A percentile compares a stretch with the other conserved stretches of the same genome.
These are phyloP conservation scores for Meriones unguiculatus DNA, from an alignment of 2,113 vertebrate genomes.

Conservation along the genomic window DNA sequence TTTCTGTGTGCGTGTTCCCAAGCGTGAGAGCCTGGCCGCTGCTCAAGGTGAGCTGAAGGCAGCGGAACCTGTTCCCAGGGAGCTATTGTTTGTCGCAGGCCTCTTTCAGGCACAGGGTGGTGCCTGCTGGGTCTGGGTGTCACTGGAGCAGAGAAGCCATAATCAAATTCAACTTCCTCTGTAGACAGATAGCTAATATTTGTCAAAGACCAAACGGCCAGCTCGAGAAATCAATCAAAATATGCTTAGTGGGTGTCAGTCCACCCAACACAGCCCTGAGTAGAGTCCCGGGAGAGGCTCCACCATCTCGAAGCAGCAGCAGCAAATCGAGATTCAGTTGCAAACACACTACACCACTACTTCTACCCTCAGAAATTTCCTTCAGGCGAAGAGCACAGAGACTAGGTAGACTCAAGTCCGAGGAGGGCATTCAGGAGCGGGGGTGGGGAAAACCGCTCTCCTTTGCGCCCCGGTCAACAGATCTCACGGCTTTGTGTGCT, in stretches of 20 bases:
- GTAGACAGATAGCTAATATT: constrained; percentile 60
- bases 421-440: too few relatives aligned
- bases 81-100: not conserved
- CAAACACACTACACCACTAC: not conserved
- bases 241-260: not conserved
- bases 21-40: not conserved
- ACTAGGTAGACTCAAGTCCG: not conserved
- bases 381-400: not conserved
- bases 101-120: not conserved
- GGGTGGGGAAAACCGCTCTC: not conserved
- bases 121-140: not conserved
- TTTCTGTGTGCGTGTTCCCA: constrained; percentile 3
- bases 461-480: not conserved
- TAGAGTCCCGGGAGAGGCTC: not conserved
- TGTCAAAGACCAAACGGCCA: constrained; percentile 52
- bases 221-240: constrained; percentile 37
- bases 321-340: not conserved
- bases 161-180: constrained; percentile 8
- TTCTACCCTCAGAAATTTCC: not conserved
- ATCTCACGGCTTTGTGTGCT: not conserved
- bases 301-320: not conserved
- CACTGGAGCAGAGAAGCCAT: not conserved
- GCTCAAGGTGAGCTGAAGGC: constrained; percentile 79
- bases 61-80: constrained; percentile 43
- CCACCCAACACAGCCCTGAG: not conserved